Base-by-base conservation (phyloP, 2,113 vertebrate genomes). In the Embiotoca jacksoni region DNA sequence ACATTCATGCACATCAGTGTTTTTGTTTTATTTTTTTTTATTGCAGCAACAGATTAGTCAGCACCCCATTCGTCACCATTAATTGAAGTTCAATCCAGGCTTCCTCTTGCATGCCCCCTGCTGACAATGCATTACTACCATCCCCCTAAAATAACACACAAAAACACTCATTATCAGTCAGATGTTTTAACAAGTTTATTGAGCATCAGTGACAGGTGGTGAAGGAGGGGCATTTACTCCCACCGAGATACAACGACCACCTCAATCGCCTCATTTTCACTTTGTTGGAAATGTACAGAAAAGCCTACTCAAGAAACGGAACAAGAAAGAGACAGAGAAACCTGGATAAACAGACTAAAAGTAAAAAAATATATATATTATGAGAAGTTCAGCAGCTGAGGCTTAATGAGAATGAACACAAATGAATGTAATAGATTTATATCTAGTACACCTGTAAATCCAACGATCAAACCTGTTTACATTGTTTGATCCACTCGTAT, bases 151-250 rank as follows among this genome's bases (percentile, higher is more conserved):
- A n/a, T 44, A 70, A 23, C 8, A 56, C 31, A 60, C 9, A 62
- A 69, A 35, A 47, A 47, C 36, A 55, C 6, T 33, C 53, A 31
- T 58, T 31, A 72, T 57, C 62, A 67, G 30, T 36, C 7, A 60
- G 53, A 68, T 35, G 50, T 53, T 81, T 58, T 35, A 73, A 59
- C 60, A 74, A 1, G 56, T 89, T 91, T 91, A 91, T 87, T 88
- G 70, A 82, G 84, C 57, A 60, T 74, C 54, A 76, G 11, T 67
- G 58, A 69, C 10, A 84, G 16, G 41, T 32, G 37, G 49, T 30
- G 16, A 14, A 23, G 3, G 64, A 31, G 7, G n/a, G 23, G 31
- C 16, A 33, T 50, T 62, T 10, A 74, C 6, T 63, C 53, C 75
- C 44, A 10, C 7, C 31, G 32, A 61, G 10, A 74, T 50, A 52